Percentiles rank a stretch among this genome's conserved stretches.
Evolutionary conservation across 2,113 vertebrate species (phyloP).

Genomic region (Sphyrna mokarran): DNA sequence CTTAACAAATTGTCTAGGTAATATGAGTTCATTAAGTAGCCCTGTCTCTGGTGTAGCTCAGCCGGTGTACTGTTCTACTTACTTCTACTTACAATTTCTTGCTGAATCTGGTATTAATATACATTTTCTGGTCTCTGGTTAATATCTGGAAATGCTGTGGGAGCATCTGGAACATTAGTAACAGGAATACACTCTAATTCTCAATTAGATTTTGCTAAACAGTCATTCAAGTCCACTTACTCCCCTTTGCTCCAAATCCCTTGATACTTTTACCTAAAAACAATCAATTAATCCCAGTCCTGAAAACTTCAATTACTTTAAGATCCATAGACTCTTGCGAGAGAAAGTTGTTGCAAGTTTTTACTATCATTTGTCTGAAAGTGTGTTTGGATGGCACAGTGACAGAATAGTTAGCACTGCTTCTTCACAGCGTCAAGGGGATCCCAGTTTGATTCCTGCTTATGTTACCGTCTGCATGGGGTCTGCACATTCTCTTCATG

Average conservation of each 20-base stretch:
- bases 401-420: too few relatives aligned
- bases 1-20: background rate
- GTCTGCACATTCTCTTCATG: too few relatives aligned
- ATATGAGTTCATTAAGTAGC: background rate
- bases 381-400: background rate
- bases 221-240: background rate
- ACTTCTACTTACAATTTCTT: background rate
- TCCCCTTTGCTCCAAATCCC: background rate
- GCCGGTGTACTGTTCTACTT: background rate
- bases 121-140: background rate
- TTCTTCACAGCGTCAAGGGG: too few relatives aligned
- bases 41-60: background rate
- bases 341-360: background rate
- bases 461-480: too few relatives aligned
- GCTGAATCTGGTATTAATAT: background rate
- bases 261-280: background rate
- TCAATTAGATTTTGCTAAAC: background rate
- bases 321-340: background rate
- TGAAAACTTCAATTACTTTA: background rate
- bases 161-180: background rate
- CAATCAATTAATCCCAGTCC: background rate
- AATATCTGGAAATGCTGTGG: background rate
- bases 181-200: background rate
- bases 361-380: background rate
- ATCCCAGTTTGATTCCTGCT: too few relatives aligned